These are phyloP conservation scores for Podarcis lilfordi DNA, from an alignment of 2,797 vertebrate species.

Conservation along the genomic window DNA sequence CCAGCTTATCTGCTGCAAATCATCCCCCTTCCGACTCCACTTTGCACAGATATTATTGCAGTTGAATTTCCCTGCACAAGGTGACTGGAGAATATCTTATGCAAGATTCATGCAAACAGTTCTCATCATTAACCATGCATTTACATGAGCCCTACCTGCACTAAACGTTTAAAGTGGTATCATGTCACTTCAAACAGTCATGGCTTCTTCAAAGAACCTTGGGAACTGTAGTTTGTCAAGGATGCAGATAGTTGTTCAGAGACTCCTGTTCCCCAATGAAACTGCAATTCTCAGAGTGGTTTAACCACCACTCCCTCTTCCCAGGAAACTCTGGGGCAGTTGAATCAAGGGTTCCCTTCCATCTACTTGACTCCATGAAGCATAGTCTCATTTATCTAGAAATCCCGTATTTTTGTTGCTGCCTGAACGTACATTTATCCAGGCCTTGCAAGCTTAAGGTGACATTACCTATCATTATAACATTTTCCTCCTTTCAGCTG, in stretches of 20 bases:
- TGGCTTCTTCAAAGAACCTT: too few species aligned
- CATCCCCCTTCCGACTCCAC: neutral
- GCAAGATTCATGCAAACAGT: neutral
- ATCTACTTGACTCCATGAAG: neutral
- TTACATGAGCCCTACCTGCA: too few species aligned
- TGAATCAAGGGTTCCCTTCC: neutral
- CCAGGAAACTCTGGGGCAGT: neutral
- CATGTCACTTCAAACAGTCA: too few species aligned
- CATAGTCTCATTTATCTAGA: neutral
- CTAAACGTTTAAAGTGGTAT: too few species aligned
- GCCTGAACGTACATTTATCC: neutral
- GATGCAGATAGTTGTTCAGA: too few species aligned
- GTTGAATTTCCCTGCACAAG: neutral
- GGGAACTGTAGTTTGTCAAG: too few species aligned
- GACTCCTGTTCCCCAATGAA: too few species aligned
- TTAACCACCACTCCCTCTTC: too few species aligned
- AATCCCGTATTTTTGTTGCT: neutral
- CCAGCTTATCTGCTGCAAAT: neutral
- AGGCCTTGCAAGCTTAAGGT: neutral
- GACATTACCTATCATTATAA: neutral
- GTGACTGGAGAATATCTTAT: too few species aligned
- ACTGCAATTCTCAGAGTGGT: too few species aligned
- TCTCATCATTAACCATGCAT: neutral
- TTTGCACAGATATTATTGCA: neutral
- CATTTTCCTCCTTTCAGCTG: neutral